A percentile compares a stretch with the other conserved stretches of the same genome.
These are phyloP conservation scores for Punctoribates punctum DNA, from an alignment of 2,888 invertebrate genomes.

Conservation along the genomic window DNA sequence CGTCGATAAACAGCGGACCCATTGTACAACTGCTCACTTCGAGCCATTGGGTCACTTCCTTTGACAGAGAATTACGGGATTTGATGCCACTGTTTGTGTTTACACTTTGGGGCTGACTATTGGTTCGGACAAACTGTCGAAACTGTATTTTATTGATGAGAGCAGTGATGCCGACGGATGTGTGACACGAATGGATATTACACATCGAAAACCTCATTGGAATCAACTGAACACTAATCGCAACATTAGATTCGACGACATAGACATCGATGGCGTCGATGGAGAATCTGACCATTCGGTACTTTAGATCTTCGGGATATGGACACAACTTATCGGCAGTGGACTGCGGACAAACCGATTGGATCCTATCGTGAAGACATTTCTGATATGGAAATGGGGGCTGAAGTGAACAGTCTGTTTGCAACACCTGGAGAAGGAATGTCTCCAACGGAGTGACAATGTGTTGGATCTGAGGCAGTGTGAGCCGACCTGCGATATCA, in stretches of 20 bases:
- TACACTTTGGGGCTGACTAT: not conserved
- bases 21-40: constrained; percentile 86
- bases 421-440: constrained; percentile 74
- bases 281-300: constrained; percentile 82
- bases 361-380: constrained; percentile 59
- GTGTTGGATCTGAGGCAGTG: constrained; percentile 80
- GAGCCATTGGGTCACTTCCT: constrained; percentile 63
- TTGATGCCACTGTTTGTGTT: constrained; percentile 4
- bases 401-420: constrained; percentile 82
- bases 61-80: not conserved
- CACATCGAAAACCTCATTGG: constrained; percentile 84
- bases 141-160: constrained; percentile 71
- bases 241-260: constrained; percentile 81
- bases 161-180: constrained; percentile 81
- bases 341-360: constrained; percentile 62
- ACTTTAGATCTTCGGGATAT: constrained; percentile 79
- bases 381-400: constrained; percentile 66
- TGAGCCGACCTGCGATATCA: constrained; percentile 84
- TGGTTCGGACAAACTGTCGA: constrained; percentile 61
- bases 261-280: constrained; percentile 86
- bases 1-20: constrained; percentile 84
- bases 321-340: constrained; percentile 62
- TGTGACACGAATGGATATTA: constrained; percentile 89
- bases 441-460: constrained; percentile 84
- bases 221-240: constrained; percentile 66